Evolutionary conservation across 2,888 invertebrate genomes (phyloP).

Genomic region (Leptopilina syphax): DNA sequence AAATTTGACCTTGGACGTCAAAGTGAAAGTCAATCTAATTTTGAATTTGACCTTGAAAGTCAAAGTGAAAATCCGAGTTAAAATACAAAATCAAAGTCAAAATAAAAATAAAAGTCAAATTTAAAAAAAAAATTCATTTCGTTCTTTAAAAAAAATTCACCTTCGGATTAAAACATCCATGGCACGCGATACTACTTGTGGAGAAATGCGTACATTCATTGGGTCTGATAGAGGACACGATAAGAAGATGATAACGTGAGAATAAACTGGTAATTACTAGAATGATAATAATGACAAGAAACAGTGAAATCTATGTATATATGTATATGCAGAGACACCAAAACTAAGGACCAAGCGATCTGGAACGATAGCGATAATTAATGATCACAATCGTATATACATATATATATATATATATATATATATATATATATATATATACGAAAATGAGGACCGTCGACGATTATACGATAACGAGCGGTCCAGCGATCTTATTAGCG

Average conservation of each 20-base stretch:
- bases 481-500: constrained; percentile 75
- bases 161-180: no score
- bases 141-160: no score
- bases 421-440: constrained; percentile 26
- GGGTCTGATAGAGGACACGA: constrained; percentile 60
- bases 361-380: constrained; percentile 74
- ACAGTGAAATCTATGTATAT: not conserved
- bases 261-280: constrained; percentile 72
- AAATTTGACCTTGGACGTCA: no score
- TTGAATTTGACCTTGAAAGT: no score
- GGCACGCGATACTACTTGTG: constrained; percentile 1
- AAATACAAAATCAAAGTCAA: no score
- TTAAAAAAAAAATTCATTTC: no score
- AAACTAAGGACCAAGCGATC: constrained; percentile 61
- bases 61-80: no score
- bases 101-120: no score
- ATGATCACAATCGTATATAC: constrained; percentile 69
- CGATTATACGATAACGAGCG: constrained; percentile 73
- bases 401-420: no score
- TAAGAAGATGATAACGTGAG: constrained; percentile 72
- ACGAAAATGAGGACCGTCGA: constrained; percentile 73
- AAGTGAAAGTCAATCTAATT: no score
- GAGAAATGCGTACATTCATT: constrained; percentile 9
- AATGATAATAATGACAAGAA: constrained; percentile 72
- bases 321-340: constrained; percentile 39